Evolutionary conservation across 2,888 invertebrate species (phyloP).

Genomic region (Odontocerum albicorne): DNA sequence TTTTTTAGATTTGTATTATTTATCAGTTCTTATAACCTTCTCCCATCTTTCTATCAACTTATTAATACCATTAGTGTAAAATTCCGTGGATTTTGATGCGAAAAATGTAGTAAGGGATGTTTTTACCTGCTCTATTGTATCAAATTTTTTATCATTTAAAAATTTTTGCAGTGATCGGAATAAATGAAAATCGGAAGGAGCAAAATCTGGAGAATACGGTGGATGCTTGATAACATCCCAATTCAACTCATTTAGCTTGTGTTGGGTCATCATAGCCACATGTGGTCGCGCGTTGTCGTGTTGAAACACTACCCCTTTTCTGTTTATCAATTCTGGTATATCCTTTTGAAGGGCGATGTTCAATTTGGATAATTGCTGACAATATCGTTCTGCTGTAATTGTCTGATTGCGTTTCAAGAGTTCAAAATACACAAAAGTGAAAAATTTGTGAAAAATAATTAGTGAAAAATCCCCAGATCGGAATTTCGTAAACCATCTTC

Average conservation of each 20-base stretch:
- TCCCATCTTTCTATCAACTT: no score
- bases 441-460: no score
- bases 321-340: slow-evolving; percentile 24
- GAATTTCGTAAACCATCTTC: no score
- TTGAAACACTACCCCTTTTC: slow-evolving; percentile 24
- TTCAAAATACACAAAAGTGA: slow-evolving; percentile 7
- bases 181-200: slow-evolving; percentile 18
- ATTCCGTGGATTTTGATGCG: no score
- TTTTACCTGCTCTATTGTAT: no score
- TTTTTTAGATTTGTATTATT: no score
- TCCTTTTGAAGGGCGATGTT: slow-evolving; percentile 23
- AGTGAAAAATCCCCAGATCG: no score
- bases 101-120: no score
- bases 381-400: slow-evolving; percentile 22
- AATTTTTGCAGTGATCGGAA: no score
- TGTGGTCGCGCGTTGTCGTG: slow-evolving; percentile 23
- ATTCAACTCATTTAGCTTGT: slow-evolving; percentile 23
- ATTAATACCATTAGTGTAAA: no score
- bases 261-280: slow-evolving; percentile 25
- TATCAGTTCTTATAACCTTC: no score
- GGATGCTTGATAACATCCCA: slow-evolving; percentile 24
- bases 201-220: slow-evolving; percentile 24
- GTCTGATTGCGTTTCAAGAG: slow-evolving; percentile 10
- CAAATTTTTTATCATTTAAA: no score
- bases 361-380: slow-evolving; percentile 25